Base-by-base conservation (phyloP, 2,797 vertebrate genomes). In the Darevskia mixta region DNA sequence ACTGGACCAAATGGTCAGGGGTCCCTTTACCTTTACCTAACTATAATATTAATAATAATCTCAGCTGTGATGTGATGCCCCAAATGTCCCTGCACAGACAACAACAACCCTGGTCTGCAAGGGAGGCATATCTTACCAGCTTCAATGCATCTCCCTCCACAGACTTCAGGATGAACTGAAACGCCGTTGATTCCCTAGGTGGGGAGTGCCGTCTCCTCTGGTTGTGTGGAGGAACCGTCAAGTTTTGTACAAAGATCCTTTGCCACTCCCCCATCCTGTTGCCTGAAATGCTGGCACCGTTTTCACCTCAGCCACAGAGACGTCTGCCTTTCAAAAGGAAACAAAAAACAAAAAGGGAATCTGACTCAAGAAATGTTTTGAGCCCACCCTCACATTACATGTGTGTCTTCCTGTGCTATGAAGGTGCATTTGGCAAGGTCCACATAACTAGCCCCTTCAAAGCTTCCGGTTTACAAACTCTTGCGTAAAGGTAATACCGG, bases 91-190 rank as follows among this genome's bases (percentile, higher is more conserved):
- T 64, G 61, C 61, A 64, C 61, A 18, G 61, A 64, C 38, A 41
- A 41, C 38, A 11, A 49, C 49, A 55, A 55, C 49, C 3, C 4
- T n/a, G 32, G 13, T n/a, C 32, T 15, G 6, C 35, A 67, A 2
- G 23, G 8, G 17, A 27, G 27, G 64, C 0, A 18, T 29, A 72
- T 18, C 79, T 91, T 93, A 98, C 97, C 97, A 97, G 97, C 82
- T 90, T 94, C 1, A 96, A 32, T 11, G 95, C 95, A 3, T 96
- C 89, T 6, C 97, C 97, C 0, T 97, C 95, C 3, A 98, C 77
- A 23, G 93, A 87, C 93, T 94, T 96, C 41, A 98, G 94, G 88
- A 92, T 67, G 2, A 98, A 97, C 91, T 97, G 97, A 79, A 98
- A 97, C 0, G 97, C 97, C 0, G 88, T 82, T 0, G 97, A 97